Evolutionary conservation across 2,797 vertebrate genomes (phyloP).

Genomic region (Mormyrus proboscirostris): DNA sequence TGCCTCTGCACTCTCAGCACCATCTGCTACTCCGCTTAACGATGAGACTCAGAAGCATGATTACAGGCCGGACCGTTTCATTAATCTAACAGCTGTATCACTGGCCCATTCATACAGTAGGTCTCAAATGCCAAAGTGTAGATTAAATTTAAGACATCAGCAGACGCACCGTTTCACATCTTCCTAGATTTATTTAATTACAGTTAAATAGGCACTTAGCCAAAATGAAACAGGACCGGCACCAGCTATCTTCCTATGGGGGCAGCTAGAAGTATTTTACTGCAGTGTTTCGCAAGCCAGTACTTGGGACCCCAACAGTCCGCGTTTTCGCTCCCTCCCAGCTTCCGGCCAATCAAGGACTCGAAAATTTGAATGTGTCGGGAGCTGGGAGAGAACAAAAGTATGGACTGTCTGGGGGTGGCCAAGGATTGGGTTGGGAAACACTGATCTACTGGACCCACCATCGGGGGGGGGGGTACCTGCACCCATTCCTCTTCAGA

Average conservation of each 20-base stretch:
- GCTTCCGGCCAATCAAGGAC: background rate
- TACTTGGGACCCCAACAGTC: background rate
- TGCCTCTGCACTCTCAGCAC: background rate
- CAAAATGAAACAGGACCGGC: background rate
- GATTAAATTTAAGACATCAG: background rate
- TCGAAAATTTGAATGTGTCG: background rate
- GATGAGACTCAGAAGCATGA: background rate
- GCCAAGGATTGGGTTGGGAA: background rate
- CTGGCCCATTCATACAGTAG: background rate
- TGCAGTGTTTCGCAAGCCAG: background rate
- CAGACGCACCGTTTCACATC: background rate
- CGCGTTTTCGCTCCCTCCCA: background rate
- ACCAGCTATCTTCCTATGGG: background rate
- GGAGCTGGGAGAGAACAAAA: background rate
- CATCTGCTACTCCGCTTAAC: background rate
- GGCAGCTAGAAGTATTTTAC: background rate
- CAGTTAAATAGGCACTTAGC: background rate
- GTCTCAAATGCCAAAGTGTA: background rate
- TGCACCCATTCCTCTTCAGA: background rate
- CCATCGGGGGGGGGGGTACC: background rate
- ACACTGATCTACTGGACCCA: background rate
- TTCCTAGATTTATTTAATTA: slow-evolving; percentile 3
- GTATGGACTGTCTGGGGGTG: background rate
- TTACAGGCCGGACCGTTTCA: background rate
- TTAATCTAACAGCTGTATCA: background rate